Conservation (phyloP, 1,140 invertebrate genomes). For the Drosophila obscura region DNA sequence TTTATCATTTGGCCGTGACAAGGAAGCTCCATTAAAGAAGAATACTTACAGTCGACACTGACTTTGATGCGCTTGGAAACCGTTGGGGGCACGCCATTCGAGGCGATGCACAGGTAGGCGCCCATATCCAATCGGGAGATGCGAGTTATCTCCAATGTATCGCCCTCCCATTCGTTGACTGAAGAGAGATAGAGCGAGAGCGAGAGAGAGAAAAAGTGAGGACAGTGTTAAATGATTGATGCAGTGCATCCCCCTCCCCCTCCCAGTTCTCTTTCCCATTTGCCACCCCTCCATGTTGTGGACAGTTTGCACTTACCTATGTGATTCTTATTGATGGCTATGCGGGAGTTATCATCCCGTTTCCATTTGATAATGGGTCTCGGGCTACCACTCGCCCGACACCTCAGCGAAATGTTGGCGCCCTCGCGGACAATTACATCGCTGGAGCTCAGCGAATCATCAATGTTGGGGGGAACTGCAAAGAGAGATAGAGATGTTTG, state of each 20-base stretch:
- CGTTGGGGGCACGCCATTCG: constrained; percentile 89
- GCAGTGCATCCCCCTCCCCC: constrained; percentile 18
- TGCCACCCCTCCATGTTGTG: no score
- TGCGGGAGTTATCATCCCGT: constrained; percentile 92
- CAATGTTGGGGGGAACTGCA: constrained; percentile 95
- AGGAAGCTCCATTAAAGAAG: constrained; percentile 1
- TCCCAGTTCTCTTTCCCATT: not conserved
- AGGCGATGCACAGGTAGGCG: constrained; percentile 92
- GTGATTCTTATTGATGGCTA: constrained; percentile 92
- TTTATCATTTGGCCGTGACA: constrained; percentile 35
- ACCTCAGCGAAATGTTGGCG: constrained; percentile 93
- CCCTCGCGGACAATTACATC: constrained; percentile 97
- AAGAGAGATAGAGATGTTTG: constrained; percentile 47
- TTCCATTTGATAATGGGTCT: constrained; percentile 95
- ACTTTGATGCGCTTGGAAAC: constrained; percentile 96
- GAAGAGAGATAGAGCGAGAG: constrained; percentile 50
- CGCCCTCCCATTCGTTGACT: constrained; percentile 93
- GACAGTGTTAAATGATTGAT: constrained; percentile 74
- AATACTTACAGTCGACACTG: constrained; percentile 95
- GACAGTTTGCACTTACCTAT: constrained; percentile 86
- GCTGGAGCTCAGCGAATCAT: constrained; percentile 94
- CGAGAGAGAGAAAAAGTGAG: not conserved
- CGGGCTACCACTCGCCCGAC: constrained; percentile 94
- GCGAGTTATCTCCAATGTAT: constrained; percentile 91
- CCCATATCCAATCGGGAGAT: constrained; percentile 96